phyloP scores from a whole-genome alignment of 1,140 invertebrate species.

The Hermetia illucens region DNA sequence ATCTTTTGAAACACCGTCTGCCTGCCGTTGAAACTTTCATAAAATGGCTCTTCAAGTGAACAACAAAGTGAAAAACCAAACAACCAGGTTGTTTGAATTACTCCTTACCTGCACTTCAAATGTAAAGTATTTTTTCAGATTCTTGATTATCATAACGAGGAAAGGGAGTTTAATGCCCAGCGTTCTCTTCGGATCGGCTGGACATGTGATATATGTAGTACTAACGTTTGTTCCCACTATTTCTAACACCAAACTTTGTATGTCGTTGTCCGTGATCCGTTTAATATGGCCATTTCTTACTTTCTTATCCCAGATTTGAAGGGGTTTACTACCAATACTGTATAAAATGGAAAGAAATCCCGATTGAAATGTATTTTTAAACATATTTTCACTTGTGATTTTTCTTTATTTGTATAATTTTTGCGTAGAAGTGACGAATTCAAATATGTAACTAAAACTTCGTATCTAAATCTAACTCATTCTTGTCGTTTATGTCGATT shows the following conservation, averaged over 20 bases:
- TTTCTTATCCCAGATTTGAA: constrained; percentile 99
- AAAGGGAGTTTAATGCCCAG: constrained; percentile 97
- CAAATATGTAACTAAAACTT: too few species aligned
- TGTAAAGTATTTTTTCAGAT: constrained; percentile 99
- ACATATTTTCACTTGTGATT: too few species aligned
- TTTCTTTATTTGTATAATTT: too few species aligned
- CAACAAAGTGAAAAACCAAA: too few species aligned
- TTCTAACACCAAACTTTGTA: constrained; percentile 96
- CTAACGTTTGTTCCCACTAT: constrained; percentile 98
- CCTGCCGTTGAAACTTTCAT: too few species aligned
- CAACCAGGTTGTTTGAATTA: too few species aligned
- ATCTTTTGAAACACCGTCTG: too few species aligned
- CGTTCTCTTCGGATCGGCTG: constrained; percentile 94
- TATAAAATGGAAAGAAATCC: constrained; percentile 98
- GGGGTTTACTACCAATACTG: constrained; percentile 96
- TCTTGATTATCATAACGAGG: constrained; percentile 99
- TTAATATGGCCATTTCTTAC: constrained; percentile 99
- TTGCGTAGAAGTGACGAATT: too few species aligned
- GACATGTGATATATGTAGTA: constrained; percentile 98
- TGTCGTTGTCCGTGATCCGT: constrained; percentile 98
- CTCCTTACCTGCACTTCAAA: constrained; percentile 99
- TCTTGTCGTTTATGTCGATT: too few species aligned
- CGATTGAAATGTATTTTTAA: constrained; percentile 98
- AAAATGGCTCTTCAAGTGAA: too few species aligned
- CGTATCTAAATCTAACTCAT: too few species aligned